Evolutionary conservation across 2,888 invertebrate species (phyloP).

Genomic region (Mesorhabditis belari): DNA sequence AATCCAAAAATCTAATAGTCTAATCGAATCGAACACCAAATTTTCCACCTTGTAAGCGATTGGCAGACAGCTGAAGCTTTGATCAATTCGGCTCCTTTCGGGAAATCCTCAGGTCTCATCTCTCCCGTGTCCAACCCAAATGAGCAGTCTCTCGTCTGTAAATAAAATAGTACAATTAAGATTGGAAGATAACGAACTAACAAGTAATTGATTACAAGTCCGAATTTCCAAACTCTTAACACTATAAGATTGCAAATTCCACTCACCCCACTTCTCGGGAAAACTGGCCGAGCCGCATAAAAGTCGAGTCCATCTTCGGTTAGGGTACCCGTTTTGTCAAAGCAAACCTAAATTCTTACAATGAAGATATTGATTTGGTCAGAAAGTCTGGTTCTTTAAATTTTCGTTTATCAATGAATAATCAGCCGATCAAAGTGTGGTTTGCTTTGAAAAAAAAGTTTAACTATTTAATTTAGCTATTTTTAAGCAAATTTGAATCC

Average conservation of each 20-base stretch:
- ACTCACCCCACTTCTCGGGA: not conserved
- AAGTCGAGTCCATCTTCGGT: conserved; percentile 54
- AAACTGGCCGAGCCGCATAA: conserved; percentile 29
- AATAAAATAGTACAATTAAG: too few relatives aligned
- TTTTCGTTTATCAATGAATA: too few relatives aligned
- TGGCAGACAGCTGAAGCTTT: conserved; percentile 45
- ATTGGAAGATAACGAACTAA: too few relatives aligned
- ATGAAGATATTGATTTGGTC: not conserved
- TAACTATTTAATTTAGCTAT: too few relatives aligned
- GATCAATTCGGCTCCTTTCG: not conserved
- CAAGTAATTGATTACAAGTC: not conserved
- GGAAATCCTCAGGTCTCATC: not conserved
- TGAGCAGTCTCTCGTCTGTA: too few relatives aligned
- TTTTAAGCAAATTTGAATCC: too few relatives aligned
- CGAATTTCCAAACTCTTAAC: not conserved
- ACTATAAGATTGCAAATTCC: not conserved
- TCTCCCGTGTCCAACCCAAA: not conserved
- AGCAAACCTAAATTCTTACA: conserved; percentile 55
- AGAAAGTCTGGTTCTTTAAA: not conserved
- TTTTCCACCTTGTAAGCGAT: conserved; percentile 30
- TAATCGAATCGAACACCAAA: not conserved
- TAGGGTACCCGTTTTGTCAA: conserved; percentile 58
- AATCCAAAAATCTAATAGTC: not conserved
- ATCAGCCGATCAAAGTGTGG: too few relatives aligned
- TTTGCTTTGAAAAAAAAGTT: too few relatives aligned